Base-by-base conservation (phyloP, 2,797 vertebrate species). In the Pseudomugil tenellus region DNA sequence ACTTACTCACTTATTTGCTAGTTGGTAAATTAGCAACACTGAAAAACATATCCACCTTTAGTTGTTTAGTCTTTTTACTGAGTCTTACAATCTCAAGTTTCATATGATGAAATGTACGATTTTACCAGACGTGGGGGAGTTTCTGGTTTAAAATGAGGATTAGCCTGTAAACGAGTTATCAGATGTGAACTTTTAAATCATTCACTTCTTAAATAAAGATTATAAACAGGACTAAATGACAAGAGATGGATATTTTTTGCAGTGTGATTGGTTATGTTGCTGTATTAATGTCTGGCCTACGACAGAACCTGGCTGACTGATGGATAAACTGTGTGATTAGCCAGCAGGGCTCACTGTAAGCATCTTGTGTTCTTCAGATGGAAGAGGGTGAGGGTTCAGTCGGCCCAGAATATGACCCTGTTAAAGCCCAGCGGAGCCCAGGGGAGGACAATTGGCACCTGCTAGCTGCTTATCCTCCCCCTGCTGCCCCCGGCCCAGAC, bases 331-430 rank as follows among this genome's bases (percentile, higher is more conserved):
- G 55, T 76, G 55, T 62, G 63, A 67, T 63, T 9, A 16, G 74
- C 74, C 80, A 63, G 66, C 41, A 16, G 77, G 73, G 74, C 77
- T 91, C 76, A 91, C 84, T 82, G 74, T 86, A 48, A 83, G 86
- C 87, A 79, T 91, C 86, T 92, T 98, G 94, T 98, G 89, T 96
- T 92, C 96, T 94, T 96, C 94, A 99, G 97, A 98, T 98, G 97
- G 96, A 97, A 96, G 95, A 96, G 95, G 96, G 96, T 95, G 93
- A 96, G 95, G 93, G 95, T 94, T 97, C 96, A 96, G 93, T 98
- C 97, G 90, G 96, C 96, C 95, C 96, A 98, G 96, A 96, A 97
- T 94, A 94, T 97, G 96, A 97, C 95, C 94, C 96, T 99, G 95
- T 97, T 99, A 96, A 97, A 96, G 88, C 79, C 92, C 95, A 95